Evolutionary conservation across 2,888 invertebrate genomes (phyloP).

Genomic region (Aplocera efformata): DNA sequence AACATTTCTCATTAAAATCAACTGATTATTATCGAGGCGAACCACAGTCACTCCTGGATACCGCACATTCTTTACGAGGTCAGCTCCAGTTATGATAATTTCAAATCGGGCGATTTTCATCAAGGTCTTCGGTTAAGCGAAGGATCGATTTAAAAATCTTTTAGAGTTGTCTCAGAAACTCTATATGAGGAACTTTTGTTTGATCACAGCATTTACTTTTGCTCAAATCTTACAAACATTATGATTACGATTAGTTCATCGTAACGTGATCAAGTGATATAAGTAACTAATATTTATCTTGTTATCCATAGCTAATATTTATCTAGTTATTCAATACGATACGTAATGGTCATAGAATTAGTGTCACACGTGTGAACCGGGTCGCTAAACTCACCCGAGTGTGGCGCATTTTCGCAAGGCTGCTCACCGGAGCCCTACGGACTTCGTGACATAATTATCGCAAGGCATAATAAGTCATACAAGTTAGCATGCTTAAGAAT

Average conservation of each 20-base stretch:
- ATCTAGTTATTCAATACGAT: conserved; percentile 10
- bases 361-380: conserved; percentile 41
- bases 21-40: conserved; percentile 51
- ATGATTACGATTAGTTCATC: too few species aligned
- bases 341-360: conserved; percentile 23
- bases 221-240: too few species aligned
- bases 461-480: conserved; percentile 9
- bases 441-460: conserved; percentile 50
- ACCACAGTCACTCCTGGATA: conserved; percentile 41
- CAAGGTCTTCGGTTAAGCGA: too few species aligned
- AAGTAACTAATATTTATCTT: neutral
- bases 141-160: too few species aligned
- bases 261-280: conserved; percentile 6
- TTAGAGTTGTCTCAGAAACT: too few species aligned
- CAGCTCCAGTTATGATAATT: conserved; percentile 12
- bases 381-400: conserved; percentile 37
- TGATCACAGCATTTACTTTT: too few species aligned
- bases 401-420: conserved; percentile 43
- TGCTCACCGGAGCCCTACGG: conserved; percentile 45
- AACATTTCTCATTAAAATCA: conserved; percentile 57
- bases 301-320: neutral
- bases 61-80: conserved; percentile 38
- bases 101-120: conserved; percentile 28
- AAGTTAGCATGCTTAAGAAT: neutral
- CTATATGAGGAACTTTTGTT: too few species aligned